Evolutionary conservation across 2,797 vertebrate species (phyloP).

Genomic region (Syngnathus rostellatus): DNA sequence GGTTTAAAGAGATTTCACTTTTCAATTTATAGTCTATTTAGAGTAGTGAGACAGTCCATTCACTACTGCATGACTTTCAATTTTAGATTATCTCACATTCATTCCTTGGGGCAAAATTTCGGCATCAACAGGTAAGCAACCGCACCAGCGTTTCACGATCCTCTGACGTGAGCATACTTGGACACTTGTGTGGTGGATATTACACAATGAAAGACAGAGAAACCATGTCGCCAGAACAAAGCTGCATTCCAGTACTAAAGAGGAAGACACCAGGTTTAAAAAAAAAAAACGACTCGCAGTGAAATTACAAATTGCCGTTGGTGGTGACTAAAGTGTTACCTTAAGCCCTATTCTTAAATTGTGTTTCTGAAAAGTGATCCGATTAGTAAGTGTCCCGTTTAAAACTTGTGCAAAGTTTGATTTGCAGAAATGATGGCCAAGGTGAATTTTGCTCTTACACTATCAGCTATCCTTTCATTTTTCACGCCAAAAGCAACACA

Average conservation of each 20-base stretch:
- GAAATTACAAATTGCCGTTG: background rate
- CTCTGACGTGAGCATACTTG: constrained; percentile 9
- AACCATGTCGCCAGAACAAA: background rate
- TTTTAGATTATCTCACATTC: constrained; percentile 19
- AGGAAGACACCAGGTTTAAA: background rate
- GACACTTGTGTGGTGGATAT: constrained; percentile 9
- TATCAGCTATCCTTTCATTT: background rate
- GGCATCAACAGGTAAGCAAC: constrained; percentile 21
- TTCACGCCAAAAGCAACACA: background rate
- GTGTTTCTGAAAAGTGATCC: too few relatives aligned
- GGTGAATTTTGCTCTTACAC: background rate
- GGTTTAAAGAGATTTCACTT: constrained; percentile 36
- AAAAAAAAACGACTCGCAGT: background rate
- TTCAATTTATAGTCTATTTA: constrained; percentile 43
- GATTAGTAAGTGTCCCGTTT: background rate
- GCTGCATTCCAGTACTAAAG: background rate
- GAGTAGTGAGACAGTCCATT: constrained; percentile 46
- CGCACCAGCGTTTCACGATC: constrained; percentile 6
- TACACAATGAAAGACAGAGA: background rate
- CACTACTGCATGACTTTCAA: constrained; percentile 34
- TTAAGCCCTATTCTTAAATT: too few relatives aligned
- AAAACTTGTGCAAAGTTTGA: background rate
- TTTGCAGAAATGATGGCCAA: background rate
- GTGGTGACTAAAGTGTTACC: background rate
- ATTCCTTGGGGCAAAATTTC: constrained; percentile 26